A percentile compares a stretch with the other conserved stretches of the same genome.
These are phyloP conservation scores for Dioctria linearis DNA, from an alignment of 2,888 invertebrate species.

Conservation along the genomic window DNA sequence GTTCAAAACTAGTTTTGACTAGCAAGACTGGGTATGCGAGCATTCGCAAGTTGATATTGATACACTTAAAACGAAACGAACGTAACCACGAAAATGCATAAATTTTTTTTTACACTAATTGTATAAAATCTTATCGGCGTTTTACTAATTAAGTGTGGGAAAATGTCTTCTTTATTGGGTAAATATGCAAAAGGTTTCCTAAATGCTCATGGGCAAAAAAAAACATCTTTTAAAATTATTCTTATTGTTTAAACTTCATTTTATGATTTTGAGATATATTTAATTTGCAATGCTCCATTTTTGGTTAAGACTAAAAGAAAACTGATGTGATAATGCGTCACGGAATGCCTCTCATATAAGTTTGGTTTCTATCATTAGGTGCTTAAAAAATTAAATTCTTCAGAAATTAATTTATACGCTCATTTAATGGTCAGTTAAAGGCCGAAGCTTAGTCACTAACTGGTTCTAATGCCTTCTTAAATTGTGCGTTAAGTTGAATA, in stretches of 20 bases:
- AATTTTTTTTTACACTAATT: constrained; percentile 55
- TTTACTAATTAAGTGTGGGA: constrained; percentile 55
- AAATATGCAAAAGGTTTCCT: too few species aligned
- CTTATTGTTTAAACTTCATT: too few species aligned
- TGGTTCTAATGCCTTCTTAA: background rate
- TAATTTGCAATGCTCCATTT: too few species aligned
- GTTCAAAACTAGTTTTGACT: background rate
- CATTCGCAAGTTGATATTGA: constrained; percentile 14
- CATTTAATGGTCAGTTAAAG: background rate
- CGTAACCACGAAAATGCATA: constrained; percentile 49
- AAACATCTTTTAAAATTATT: too few species aligned
- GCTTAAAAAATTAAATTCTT: background rate
- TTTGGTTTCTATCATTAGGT: background rate
- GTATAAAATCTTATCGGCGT: constrained; percentile 48
- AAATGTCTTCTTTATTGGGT: background rate
- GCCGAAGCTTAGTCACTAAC: background rate
- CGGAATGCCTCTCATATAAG: too few species aligned
- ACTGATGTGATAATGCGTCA: too few species aligned
- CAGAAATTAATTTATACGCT: background rate
- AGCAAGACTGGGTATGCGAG: background rate
- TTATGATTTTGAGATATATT: too few species aligned
- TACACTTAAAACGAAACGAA: constrained; percentile 36
- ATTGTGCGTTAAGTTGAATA: background rate
- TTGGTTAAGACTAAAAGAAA: too few species aligned
- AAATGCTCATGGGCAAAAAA: too few species aligned